Conservation (phyloP, 2,797 vertebrate genomes). For the Betta splendens region DNA sequence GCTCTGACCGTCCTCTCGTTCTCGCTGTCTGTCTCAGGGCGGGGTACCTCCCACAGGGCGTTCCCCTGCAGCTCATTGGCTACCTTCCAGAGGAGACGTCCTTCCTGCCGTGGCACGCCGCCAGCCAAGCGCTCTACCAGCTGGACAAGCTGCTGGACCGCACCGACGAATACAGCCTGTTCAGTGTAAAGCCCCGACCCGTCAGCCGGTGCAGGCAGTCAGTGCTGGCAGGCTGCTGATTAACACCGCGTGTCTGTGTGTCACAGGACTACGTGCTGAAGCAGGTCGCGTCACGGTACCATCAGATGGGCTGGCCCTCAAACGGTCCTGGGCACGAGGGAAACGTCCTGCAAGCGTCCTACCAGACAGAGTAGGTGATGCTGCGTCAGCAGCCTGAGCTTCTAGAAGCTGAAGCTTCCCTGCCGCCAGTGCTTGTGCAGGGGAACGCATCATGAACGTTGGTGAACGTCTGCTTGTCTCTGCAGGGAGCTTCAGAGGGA, state of each 20-base stretch:
- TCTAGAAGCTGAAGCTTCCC: too few relatives aligned
- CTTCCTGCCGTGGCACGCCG: conserved; percentile 97
- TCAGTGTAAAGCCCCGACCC: conserved; percentile 85
- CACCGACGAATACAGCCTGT: conserved; percentile 93
- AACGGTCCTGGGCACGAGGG: conserved; percentile 80
- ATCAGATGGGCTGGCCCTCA: conserved; percentile 93
- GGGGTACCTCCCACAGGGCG: conserved; percentile 94
- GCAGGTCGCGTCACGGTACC: conserved; percentile 93
- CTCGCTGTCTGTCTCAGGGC: conserved; percentile 79
- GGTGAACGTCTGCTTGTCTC: too few relatives aligned
- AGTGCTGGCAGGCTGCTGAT: conserved; percentile 2
- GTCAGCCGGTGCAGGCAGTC: conserved; percentile 29
- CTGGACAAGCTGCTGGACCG: conserved; percentile 97
- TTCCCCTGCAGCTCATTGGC: conserved; percentile 93
- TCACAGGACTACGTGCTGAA: conserved; percentile 94
- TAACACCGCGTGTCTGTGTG: conserved; percentile 21
- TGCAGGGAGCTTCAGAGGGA: conserved; percentile 91
- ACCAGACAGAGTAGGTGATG: conserved; percentile 90
- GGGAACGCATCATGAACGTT: too few relatives aligned
- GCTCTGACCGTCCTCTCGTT: not conserved
- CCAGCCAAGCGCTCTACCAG: conserved; percentile 94
- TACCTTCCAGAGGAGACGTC: conserved; percentile 93
- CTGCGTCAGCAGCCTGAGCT: too few relatives aligned
- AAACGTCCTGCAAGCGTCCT: conserved; percentile 88
- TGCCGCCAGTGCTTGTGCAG: too few relatives aligned